Evolutionary conservation across 2,113 vertebrate species (phyloP), one percentile per base, ranked within the genome.

Genomic region (Axis porcinus): DNA sequence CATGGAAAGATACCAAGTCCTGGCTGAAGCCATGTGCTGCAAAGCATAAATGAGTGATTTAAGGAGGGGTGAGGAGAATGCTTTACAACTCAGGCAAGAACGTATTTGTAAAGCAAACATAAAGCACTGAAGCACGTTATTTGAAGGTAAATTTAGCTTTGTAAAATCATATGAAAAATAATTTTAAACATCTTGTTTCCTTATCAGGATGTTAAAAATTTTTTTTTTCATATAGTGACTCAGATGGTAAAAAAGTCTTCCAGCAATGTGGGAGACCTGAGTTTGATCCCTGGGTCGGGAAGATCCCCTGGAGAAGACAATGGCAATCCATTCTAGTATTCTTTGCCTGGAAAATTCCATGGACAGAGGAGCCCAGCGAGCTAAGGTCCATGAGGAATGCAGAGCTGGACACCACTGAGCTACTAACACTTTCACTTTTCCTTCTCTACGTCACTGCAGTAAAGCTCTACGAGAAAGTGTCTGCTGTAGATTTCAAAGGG

Each of bases 91-190:
- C 45, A 79, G 28, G 50, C 23, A 86, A 89, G 67, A 64, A 94
- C 76, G n/a, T 25, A 64, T 55, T 25, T 82, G 50, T 55, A 57
- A 55, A 52, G 36, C 82, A 81, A 87, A 88, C 27, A 83, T 58
- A 88, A 92, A 89, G 40, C 85, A 84, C 45, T 27, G 33, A 94
- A 84, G 89, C 50, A 84, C 33, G 55, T 33, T 82, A 88, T 86
- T 58, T 82, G 60, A 89, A 91, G 85, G 91, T 83, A 94, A 90
- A 94, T 84, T 94, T 60, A 76, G 64, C n/a, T 83, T 84, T 57
- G 78, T 57, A 57, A 95, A 95, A 84, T 89, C 33, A 82, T 23
- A 43, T 33, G 43, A 91, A 70, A 52, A 81, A 27, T 25, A 43
- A 43, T 54, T 74, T 91, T 95, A 88, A 93, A 92, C 58, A 91